A percentile compares a stretch with the other conserved stretches of the same genome.
Evolutionary conservation across 2,888 invertebrate genomes (phyloP).

Genomic region (Apamea sordens): DNA sequence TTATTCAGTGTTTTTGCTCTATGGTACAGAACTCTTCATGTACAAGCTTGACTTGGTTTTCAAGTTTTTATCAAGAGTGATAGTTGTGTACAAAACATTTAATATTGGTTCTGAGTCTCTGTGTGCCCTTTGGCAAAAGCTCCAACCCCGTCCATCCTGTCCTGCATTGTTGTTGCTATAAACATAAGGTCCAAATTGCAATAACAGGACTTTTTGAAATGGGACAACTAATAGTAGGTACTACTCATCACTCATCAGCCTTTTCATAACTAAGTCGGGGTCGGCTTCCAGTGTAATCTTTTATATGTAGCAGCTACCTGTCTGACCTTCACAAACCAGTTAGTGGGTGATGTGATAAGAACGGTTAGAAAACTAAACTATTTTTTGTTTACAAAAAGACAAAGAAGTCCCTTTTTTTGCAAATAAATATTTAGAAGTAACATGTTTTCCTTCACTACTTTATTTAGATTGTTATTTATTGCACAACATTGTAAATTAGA

Average conservation of each 20-base stretch:
- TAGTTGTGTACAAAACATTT: no score
- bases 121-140: no score
- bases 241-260: not conserved
- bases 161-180: not conserved
- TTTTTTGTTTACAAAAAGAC: not conserved
- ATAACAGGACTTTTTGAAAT: not conserved
- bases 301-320: not conserved
- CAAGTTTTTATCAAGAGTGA: no score
- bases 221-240: not conserved
- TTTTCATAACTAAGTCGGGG: not conserved
- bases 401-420: not conserved
- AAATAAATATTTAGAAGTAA: not conserved
- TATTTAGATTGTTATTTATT: not conserved
- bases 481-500: slow-evolving; percentile 16
- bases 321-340: not conserved
- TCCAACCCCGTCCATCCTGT: no score
- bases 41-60: no score
- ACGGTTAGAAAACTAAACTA: no score
- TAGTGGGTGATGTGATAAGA: not conserved
- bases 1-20: no score
- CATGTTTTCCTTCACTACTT: not conserved
- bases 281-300: not conserved
- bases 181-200: not conserved
- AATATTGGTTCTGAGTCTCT: no score
- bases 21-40: no score